Conservation (phyloP, 2,797 vertebrate genomes). For the Acrocephalus scirpaceus region DNA sequence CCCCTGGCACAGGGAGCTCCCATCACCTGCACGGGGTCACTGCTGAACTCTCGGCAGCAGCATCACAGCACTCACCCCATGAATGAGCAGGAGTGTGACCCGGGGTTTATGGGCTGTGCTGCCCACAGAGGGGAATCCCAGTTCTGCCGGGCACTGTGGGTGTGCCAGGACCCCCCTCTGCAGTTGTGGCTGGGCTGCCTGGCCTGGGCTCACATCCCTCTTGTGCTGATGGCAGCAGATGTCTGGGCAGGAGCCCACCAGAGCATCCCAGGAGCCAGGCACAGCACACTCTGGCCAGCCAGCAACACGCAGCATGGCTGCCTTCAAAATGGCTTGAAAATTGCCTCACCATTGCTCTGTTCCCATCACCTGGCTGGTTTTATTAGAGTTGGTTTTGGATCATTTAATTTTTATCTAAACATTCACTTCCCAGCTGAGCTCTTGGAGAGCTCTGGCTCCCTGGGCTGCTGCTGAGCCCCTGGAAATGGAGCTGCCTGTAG, state of each 20-base stretch:
- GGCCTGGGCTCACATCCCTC: rapidly evolving
- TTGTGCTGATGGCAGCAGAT: not conserved
- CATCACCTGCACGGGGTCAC: not conserved
- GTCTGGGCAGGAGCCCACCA: not conserved
- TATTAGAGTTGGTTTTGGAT: not conserved
- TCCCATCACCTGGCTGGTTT: not conserved
- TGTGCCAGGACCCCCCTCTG: not conserved
- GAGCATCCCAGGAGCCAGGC: not conserved
- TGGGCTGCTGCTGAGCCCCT: not conserved
- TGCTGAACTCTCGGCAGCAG: not conserved
- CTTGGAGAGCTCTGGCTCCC: not conserved
- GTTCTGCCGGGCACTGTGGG: rapidly evolving
- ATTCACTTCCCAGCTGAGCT: not conserved
- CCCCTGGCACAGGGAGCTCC: not conserved
- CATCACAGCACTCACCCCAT: not conserved
- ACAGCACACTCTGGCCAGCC: not conserved
- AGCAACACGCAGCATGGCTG: rapidly evolving
- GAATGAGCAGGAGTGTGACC: not conserved
- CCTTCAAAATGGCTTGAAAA: not conserved
- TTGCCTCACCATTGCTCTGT: not conserved
- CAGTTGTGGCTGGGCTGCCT: not conserved
- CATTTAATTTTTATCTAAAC: slow-evolving; percentile 28
- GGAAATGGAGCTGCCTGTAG: not conserved
- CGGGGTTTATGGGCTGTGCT: not conserved
- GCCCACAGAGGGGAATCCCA: not conserved